Base-by-base conservation (phyloP, 2,797 vertebrate genomes). In the Sciurus carolinensis region DNA sequence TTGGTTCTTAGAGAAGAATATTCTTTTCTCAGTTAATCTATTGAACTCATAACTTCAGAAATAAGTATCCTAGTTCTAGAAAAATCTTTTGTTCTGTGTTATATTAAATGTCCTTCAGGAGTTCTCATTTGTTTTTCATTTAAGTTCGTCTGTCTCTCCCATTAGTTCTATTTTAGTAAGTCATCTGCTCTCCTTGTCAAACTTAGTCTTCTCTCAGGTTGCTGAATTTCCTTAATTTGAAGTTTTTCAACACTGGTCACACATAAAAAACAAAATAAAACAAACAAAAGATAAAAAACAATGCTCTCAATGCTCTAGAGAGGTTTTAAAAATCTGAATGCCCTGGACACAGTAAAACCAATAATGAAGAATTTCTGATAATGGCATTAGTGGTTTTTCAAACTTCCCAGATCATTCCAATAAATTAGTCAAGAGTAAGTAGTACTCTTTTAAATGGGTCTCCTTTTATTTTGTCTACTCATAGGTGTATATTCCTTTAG, bases 21-120 rank as follows among this genome's bases (percentile, higher is more conserved):
- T 75, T 94, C 59, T 95, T 39, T 76, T 94, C 90, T 94, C 47
- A 67, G 10, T 50, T 80, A 75, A 26, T 76, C 79, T 95, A 52
- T 54, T 95, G 75, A 94, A 89, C n/a, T 88, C 91, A 17, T 79
- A 84, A 97, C 92, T 97, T 97, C 71, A 96, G 79, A 94, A 90
- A 77, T 85, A 92, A 92, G 39, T 82, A 54, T 93, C 81, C 76
- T 50, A n/a, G 30, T 88, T 97, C 62, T 95, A 95, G 91, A 94
- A 80, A 57, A 87, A 62, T 52, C 36, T 82, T 94, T 95, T 90
- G 30, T 95, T 93, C 83, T 80, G 12, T 92, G 44, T 90, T 92
- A 86, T 75, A 83, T 30, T 57, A 33, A 96, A 75, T 84, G 57
- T 26, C 33, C 75, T 76, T 64, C 67, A 39, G 79, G 86, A 86